Evolutionary conservation across 1,140 invertebrate genomes (phyloP).

Genomic region (Drosophila ambigua): DNA sequence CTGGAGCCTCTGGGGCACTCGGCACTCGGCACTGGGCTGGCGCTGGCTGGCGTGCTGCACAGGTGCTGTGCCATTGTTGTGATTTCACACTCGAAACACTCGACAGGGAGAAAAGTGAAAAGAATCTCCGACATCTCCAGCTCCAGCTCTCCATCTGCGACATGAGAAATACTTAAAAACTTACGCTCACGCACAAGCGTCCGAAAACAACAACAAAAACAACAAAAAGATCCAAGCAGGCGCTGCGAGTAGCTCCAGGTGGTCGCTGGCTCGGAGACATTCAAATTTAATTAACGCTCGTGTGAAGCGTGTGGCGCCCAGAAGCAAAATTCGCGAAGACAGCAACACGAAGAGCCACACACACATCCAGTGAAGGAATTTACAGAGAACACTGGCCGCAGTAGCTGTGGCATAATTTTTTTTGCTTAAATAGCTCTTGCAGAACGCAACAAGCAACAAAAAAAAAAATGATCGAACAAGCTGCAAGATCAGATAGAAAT

Average conservation of each 20-base stretch:
- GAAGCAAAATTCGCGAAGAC: not conserved
- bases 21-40: not conserved
- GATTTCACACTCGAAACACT: conserved; percentile 44
- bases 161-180: conserved; percentile 34
- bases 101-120: conserved; percentile 45
- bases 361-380: no score
- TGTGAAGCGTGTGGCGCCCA: conserved; percentile 20
- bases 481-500: conserved; percentile 35
- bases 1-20: no score
- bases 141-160: not conserved
- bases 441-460: no score
- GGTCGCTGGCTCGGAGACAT: not conserved
- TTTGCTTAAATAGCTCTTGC: no score
- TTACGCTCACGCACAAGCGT: conserved; percentile 51
- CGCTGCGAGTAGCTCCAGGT: not conserved
- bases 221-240: not conserved
- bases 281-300: conserved; percentile 43
- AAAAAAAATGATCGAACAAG: no score
- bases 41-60: conserved; percentile 20
- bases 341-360: no score
- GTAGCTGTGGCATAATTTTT: no score
- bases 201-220: conserved; percentile 17
- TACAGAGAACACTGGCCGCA: no score
- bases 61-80: conserved; percentile 52
- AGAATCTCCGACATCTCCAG: conserved; percentile 36